Conservation (phyloP, 2,888 invertebrate species). For the Pachliopta kotzebuea region DNA sequence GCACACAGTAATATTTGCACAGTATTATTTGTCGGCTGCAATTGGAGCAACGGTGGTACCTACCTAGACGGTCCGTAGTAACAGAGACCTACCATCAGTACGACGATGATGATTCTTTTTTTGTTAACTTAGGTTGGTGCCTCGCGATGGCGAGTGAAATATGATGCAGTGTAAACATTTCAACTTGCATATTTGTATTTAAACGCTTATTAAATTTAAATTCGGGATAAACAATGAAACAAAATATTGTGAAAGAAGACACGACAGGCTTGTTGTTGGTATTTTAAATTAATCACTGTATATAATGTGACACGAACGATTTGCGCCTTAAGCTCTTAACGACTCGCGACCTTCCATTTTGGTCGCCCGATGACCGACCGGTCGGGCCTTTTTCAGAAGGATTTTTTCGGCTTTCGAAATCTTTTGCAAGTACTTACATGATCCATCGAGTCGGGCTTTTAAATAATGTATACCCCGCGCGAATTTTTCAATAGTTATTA, state of each 20-base stretch:
- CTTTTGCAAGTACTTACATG: constrained; percentile 39
- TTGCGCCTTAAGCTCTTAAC: constrained; percentile 61
- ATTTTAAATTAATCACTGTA: constrained; percentile 21
- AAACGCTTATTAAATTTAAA: background rate
- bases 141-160: no score
- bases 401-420: constrained; percentile 72
- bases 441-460: constrained; percentile 8
- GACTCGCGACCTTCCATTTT: constrained; percentile 59
- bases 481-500: background rate
- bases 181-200: no score
- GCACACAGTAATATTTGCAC: no score
- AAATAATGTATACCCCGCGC: constrained; percentile 18
- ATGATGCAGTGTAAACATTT: no score
- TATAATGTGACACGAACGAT: constrained; percentile 49
- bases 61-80: no score
- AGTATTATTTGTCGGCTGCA: no score
- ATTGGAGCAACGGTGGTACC: no score
- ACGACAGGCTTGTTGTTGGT: constrained; percentile 3
- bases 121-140: no score
- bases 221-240: background rate
- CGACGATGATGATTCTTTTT: no score
- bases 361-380: constrained; percentile 56
- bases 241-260: background rate
- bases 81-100: no score
- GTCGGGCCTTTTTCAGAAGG: constrained; percentile 57